Base-by-base conservation (phyloP, 2,113 vertebrate species). In the Etheostoma spectabile region DNA sequence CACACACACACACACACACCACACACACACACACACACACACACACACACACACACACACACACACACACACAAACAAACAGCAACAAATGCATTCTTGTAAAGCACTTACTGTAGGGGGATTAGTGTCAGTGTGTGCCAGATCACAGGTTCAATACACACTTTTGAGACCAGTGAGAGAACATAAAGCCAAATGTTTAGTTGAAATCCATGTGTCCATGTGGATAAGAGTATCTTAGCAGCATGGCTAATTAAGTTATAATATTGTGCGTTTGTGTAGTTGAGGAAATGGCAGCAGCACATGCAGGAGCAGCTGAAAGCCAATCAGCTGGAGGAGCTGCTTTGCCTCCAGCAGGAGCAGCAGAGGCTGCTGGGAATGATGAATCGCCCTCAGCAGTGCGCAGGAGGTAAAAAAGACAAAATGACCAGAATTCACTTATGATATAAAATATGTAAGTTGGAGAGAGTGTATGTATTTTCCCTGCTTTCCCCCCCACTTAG, bases 241-340 rank as follows among this genome's bases (percentile, higher is more conserved):
- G 11, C 4, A 2, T 27, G 5, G n/a, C 8, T 76, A 16, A 53
- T 45, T 68, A 3, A n/a, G 22, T 27, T 46, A 5, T 13, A 18
- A 16, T 59, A 4, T 19, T 78, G n/a, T 83, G 8, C 73, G 33
- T 86, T 1, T 84, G 46, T 74, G 78, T 61, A 99, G 98, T 89
- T 99, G 82, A 98, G 95, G 87, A 96, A 96, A 91, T 92, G 96
- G 87, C 98, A 99, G 83, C 96, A 97, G 82, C 96, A 95, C 91
- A 98, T 98, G 93, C 97, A 99, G 85, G 95, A 97, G 72, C 94
- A 97, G 83, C 90, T 99, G 19, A 98, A 96, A 91, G 96, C 94
- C 63, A 96, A 97, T 64, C 97, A 98, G 93, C 86, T 96, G 85
- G 96, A 97, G 60, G 96, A 98, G 74, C 93, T 98, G 21, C 95